Evolutionary conservation across 2,113 vertebrate genomes (phyloP), one percentile per base, ranked within the genome.

Genomic region (Onychostoma macrolepis): DNA sequence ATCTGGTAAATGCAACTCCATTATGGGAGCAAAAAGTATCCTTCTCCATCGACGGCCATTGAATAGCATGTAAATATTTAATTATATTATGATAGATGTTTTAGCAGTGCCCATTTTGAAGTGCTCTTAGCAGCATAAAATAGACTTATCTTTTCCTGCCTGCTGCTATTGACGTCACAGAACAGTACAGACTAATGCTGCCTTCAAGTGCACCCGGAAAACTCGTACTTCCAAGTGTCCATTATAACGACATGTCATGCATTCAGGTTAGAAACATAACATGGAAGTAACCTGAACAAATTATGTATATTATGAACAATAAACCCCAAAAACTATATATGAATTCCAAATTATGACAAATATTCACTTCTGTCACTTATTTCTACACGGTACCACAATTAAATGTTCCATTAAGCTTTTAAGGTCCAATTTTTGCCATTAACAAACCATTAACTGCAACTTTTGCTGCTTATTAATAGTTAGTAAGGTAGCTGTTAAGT

Each of bases 31-130:
- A 1, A 76, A 75, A 76, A 45, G 41, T 43, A 76, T 76, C 6
- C 28, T 28, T 76, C 74, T 48, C 74, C 74, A 76, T 76, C 28
- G 74, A 13, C 1, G 74, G 74, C n/a, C 41, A 45, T 76, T 76
- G 24, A 79, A 41, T 28, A 36, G 17, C 4, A 24, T 79, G 76
- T 79, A 56, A 79, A 79, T 79, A 79, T 79, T 79, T 79, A 11
- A 78, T 78, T 53, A 56, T 30, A 30, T 56, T 56, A 33, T 36
- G 2, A 79, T 72, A 41, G 36, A 36, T 41, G 36, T 56, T 33
- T 79, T 53, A 24, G 24, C 9, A 26, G 38, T 26, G 6, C 12
- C 41, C n/a, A 76, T 76, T 76, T 9, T 45, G 21, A 76, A 76
- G 41, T 41, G 72, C 48, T 79, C 17, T 36, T 24, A 79, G 28